phyloP scores from a whole-genome alignment of 1,140 invertebrate genomes.

The Pseudomyrmex pallidus region DNA sequence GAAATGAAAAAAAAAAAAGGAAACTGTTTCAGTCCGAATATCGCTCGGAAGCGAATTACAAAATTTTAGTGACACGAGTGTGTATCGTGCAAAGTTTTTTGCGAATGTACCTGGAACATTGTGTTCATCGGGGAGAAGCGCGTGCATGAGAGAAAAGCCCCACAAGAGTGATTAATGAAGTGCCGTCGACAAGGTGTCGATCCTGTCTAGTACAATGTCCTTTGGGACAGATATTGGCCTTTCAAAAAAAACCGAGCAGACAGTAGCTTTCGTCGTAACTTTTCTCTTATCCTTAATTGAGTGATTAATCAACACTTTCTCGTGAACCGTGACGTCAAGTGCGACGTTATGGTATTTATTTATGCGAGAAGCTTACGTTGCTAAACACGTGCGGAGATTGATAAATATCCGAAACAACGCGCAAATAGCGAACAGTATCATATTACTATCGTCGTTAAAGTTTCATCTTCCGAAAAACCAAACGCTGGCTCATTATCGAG shows the following conservation, averaged over 20 bases:
- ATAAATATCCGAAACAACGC: too few relatives aligned
- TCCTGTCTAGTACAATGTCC: constrained; percentile 47
- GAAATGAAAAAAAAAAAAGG: too few relatives aligned
- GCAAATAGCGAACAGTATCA: too few relatives aligned
- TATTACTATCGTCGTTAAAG: too few relatives aligned
- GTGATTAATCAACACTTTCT: constrained; percentile 32
- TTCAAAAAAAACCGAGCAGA: constrained; percentile 23
- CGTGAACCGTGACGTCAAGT: not conserved
- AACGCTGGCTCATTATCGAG: too few relatives aligned
- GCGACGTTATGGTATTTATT: not conserved
- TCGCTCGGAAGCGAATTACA: too few relatives aligned
- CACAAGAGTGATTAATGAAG: constrained; percentile 68
- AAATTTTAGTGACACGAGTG: too few relatives aligned
- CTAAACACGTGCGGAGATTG: too few relatives aligned
- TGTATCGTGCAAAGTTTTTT: constrained; percentile 6
- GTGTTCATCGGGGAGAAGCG: constrained; percentile 3
- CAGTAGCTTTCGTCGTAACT: constrained; percentile 33
- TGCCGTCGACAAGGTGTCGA: constrained; percentile 63
- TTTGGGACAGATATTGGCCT: constrained; percentile 41
- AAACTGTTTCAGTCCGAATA: too few relatives aligned
- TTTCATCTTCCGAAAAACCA: too few relatives aligned
- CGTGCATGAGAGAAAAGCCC: not conserved
- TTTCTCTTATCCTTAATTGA: constrained; percentile 40
- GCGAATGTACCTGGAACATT: constrained; percentile 2
- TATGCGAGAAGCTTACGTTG: too few relatives aligned